Base-by-base conservation (phyloP, 2,888 invertebrate genomes). In the Leptopilina syphax region DNA sequence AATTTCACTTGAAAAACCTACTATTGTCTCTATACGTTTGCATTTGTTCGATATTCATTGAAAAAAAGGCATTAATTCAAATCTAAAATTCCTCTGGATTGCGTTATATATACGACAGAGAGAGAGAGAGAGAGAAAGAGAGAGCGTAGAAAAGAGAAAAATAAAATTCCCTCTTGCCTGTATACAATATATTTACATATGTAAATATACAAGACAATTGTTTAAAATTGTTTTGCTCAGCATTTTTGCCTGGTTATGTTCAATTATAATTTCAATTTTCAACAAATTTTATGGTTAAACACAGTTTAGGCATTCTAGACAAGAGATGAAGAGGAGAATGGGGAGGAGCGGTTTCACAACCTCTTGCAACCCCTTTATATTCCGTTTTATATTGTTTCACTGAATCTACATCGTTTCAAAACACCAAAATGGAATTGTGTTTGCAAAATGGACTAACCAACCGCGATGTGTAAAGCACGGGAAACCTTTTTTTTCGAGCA, bases 211-310 rank as follows among this genome's bases (percentile, higher is more conserved):
- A 70, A 27, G 70, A 70, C 50, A 24, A 70, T 47, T 70, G 50
- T 50, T 3, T 67, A 44, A 27, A 70, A 70, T 57, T 18, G 13
- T 73, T 54, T 73, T 67, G 44, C 65, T 50, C n/a, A 13, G 65
- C 41, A 44, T 24, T 68, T 65, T 65, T 50, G 73, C 78, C 44
- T 44, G 44, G 77, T 83, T 83, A 27, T 57, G 57, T 78, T 82
- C 81, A 83, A 83, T 84, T 81, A 83, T 80, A 77, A 81, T 81
- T 81, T 76, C 84, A 84, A 83, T 84, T 82, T 7, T 82, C 82
- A 79, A 80, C 78, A 79, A 34, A 82, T 82, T 82, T 82, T 67
- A 80, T 77, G 81, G 84, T 83, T 82, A 84, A 83, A 83, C 83
- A 82, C 77, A 70, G 78, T 79, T 77, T 77, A 65, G 63, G 63